Evolutionary conservation across 23 tunicate genomes (phyloP), one percentile per base, ranked within the genome.

Genomic region (Oikopleura dioica): DNA sequence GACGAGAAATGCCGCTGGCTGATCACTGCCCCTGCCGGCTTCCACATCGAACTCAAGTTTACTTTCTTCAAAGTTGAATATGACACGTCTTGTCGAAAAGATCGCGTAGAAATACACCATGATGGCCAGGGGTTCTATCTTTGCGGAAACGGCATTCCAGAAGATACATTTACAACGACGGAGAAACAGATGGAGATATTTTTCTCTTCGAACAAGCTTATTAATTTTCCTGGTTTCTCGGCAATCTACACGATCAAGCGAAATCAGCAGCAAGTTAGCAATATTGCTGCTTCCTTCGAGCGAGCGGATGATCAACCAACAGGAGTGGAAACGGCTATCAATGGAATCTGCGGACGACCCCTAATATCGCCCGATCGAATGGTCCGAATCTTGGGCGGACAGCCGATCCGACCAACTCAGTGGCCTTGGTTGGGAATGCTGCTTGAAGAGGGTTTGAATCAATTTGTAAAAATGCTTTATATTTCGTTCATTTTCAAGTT

Each of bases 381-480:
- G 33, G 4, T 63, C 2, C 16, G 72, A 31, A 63, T 63, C 16
- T 31, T 63, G 4, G 72, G 72, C 33, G 72, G 72, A 2, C 72
- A 63, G 72, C 72, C 72, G 33, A 31, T 63, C 16, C 16, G 26
- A 63, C 29, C 72, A 63, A 5, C 4, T 12, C 72, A 63, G 26
- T 63, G 72, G 72, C 72, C 72, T 2, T 63, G 72, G 72, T 31
- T 63, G 4, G 72, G 72, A 24, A 63, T 63, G 72, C 72, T 63
- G 2, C 72, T 63, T 31, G 72, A 63, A 63, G 72, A 63, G n/a
- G n/a, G n/a, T n/a, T n/a, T n/a, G n/a, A n/a, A n/a, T n/a, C n/a
- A n/a, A n/a, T n/a, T n/a, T n/a, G n/a, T n/a, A n/a, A n/a, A n/a
- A n/a, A n/a, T n/a, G n/a, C n/a, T n/a, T n/a, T n/a, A n/a, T n/a